phyloP scores from a whole-genome alignment of 2,797 vertebrate species.

The Microcaecilia unicolor region DNA sequence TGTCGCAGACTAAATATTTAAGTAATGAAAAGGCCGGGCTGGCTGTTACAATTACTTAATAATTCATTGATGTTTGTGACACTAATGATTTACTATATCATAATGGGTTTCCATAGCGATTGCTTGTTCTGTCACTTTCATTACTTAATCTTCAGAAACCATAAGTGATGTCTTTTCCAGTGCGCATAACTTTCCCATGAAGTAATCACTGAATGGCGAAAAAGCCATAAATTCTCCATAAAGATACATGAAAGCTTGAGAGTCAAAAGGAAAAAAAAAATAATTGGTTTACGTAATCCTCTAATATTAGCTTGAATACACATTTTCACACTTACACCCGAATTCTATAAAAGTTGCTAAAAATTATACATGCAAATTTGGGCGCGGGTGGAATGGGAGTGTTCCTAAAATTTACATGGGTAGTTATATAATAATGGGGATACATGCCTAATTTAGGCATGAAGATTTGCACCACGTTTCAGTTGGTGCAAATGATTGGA shows the following conservation, averaged over 20 bases:
- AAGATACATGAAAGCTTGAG: constrained; percentile 7
- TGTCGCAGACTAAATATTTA: background rate
- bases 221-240: background rate
- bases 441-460: no score
- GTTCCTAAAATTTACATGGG: no score
- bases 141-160: constrained; percentile 1
- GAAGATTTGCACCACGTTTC: no score
- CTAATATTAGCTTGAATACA: no score
- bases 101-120: background rate
- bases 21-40: background rate
- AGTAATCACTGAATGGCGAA: constrained; percentile 1
- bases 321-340: no score
- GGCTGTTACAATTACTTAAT: background rate
- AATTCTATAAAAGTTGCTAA: no score
- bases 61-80: constrained; percentile 3
- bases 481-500: no score
- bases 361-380: no score
- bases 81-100: background rate
- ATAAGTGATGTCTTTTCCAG: background rate
- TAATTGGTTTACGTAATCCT: constrained; percentile 14
- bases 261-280: constrained; percentile 2
- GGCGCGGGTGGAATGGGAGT: no score
- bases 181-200: constrained; percentile 10
- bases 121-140: constrained; percentile 4
- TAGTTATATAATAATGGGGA: no score